These are phyloP conservation scores for Drosophila hydei DNA, from an alignment of 1,140 invertebrate genomes.

Conservation along the genomic window DNA sequence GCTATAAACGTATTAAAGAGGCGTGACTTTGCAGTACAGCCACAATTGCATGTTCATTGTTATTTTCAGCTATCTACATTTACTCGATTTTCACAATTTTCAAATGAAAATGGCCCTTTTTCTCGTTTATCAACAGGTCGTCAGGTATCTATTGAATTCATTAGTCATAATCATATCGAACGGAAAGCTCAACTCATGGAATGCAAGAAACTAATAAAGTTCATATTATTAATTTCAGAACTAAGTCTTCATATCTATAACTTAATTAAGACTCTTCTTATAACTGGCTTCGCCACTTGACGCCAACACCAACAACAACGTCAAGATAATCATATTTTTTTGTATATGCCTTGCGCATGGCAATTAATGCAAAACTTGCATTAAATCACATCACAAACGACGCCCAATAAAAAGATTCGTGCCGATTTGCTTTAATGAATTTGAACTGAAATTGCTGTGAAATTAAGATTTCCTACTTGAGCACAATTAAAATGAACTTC, in stretches of 20 bases:
- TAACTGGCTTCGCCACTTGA: slow-evolving; percentile 20
- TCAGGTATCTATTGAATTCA: too few relatives aligned
- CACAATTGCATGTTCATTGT: neutral
- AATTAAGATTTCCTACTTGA: slow-evolving; percentile 80
- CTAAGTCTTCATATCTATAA: slow-evolving; percentile 3
- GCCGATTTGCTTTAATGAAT: slow-evolving; percentile 59
- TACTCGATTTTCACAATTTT: neutral
- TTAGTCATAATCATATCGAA: too few relatives aligned
- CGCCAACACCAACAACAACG: slow-evolving; percentile 13
- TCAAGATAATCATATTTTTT: slow-evolving; percentile 15
- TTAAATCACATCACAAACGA: slow-evolving; percentile 47
- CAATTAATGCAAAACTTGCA: slow-evolving; percentile 61
- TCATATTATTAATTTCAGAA: neutral
- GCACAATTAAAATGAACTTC: slow-evolving; percentile 77
- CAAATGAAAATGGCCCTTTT: too few relatives aligned
- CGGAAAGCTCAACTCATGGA: too few relatives aligned
- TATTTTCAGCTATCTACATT: slow-evolving; percentile 10
- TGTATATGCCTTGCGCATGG: slow-evolving; percentile 5
- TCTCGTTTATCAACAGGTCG: too few relatives aligned
- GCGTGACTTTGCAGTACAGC: neutral
- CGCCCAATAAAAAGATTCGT: slow-evolving; percentile 35
- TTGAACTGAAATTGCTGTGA: slow-evolving; percentile 66
- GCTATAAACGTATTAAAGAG: neutral
- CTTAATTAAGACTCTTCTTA: slow-evolving; percentile 15
- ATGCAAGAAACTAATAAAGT: too few relatives aligned